Evolutionary conservation across 2,888 invertebrate species (phyloP).

Genomic region (Eristalinus sepulchralis): DNA sequence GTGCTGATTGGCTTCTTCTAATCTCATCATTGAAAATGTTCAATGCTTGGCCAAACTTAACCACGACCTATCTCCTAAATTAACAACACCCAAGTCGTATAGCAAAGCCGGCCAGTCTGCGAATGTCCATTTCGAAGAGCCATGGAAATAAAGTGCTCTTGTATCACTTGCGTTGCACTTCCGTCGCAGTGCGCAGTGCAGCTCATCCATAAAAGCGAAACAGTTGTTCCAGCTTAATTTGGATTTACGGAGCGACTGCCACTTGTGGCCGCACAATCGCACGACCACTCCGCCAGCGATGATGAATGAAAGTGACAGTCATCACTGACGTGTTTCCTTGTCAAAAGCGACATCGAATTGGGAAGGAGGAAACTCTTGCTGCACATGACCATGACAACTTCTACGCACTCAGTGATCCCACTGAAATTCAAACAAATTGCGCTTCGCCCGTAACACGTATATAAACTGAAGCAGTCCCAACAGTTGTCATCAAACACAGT

Average conservation of each 20-base stretch:
- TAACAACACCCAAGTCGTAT: too few species aligned
- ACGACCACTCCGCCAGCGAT: neutral
- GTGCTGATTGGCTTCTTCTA: too few species aligned
- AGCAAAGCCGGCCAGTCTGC: too few species aligned
- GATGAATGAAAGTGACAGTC: constrained; percentile 39
- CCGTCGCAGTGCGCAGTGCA: constrained; percentile 37
- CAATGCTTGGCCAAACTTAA: too few species aligned
- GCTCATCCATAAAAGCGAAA: constrained; percentile 60
- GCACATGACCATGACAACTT: neutral
- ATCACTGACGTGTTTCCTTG: constrained; percentile 38
- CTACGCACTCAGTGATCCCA: neutral
- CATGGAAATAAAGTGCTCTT: constrained; percentile 34
- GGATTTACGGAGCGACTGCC: neutral
- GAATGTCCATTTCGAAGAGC: constrained; percentile 25
- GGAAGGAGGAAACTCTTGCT: constrained; percentile 41
- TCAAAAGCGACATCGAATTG: constrained; percentile 6
- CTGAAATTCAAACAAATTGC: constrained; percentile 31
- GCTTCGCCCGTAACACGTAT: constrained; percentile 30
- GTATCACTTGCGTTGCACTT: constrained; percentile 29
- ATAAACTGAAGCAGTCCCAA: constrained; percentile 33
- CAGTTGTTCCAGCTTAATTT: constrained; percentile 16
- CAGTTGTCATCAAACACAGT: constrained; percentile 47
- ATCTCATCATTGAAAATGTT: too few species aligned
- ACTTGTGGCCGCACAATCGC: neutral
- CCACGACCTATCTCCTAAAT: too few species aligned